Evolutionary conservation across 1,140 invertebrate species (phyloP), one percentile per base, ranked within the genome.

Genomic region (Latrodectus geometricus): DNA sequence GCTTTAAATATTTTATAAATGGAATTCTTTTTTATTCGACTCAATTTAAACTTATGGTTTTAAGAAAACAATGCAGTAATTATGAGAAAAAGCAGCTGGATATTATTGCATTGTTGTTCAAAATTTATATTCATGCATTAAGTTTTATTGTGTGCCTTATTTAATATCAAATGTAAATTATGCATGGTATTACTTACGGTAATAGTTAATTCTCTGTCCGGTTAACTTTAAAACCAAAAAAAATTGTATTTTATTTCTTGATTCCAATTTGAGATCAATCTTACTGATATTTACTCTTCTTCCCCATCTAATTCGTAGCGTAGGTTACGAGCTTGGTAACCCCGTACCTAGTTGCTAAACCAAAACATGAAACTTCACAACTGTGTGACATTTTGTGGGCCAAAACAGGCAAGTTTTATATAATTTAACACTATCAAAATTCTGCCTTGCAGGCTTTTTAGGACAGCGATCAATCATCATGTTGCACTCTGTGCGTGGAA

Each of bases 251-350:
- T 79, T 87, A 49, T 56, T 78, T 87, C 68, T 77, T 86, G 75
- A 69, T 87, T 79, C 84, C 76, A 87, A 86, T 88, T 89, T 89
- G 17, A 85, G 84, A 88, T 61, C 50, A 80, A 74, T 75, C 86
- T 89, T 81, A 89, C 88, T 76, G 80, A 90, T 91, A 91, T 91
- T 90, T 88, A 91, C 90, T 90, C 90, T 91, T 91, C 70, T 83
- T 66, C 91, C 92, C 91, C 91, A 90, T 90, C 91, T 91, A 90
- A 91, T 91, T 92, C 91, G 90, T 92, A 92, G 92, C 91, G 89
- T 91, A 91, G 90, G 90, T 91, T 89, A 89, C 89, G 88, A 89
- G 89, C 89, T 89, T 90, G 89, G 88, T 90, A 89, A 89, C 74
- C 76, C 87, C 88, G 87, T 80, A 87, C 82, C 88, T 86, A 88